phyloP scores from a whole-genome alignment of 2,113 vertebrate genomes.

The Orientallactaga bullata region DNA sequence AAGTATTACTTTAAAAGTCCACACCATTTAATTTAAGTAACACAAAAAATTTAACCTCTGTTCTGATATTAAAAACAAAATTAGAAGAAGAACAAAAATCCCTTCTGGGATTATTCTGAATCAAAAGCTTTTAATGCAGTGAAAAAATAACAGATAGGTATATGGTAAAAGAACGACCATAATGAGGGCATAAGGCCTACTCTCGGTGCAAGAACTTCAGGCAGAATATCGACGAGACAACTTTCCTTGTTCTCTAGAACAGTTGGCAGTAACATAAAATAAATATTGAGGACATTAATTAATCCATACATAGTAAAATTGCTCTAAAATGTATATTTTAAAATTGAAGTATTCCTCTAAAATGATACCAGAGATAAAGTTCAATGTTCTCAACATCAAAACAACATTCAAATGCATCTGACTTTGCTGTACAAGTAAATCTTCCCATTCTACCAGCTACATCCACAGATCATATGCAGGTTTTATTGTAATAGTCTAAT shows the following conservation, averaged over 20 bases:
- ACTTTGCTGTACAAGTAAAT: not conserved
- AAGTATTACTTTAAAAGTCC: not conserved
- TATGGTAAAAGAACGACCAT: not conserved
- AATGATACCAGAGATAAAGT: not conserved
- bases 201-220: not conserved
- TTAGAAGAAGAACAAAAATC: not conserved
- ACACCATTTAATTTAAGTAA: not conserved
- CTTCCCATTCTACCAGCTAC: not conserved
- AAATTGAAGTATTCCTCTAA: not conserved
- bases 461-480: not conserved
- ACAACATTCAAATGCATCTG: not conserved
- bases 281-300: constrained; percentile 47
- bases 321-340: not conserved
- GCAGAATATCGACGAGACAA: not conserved
- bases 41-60: not conserved
- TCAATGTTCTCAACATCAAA: constrained; percentile 25
- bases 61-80: not conserved
- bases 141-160: not conserved
- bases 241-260: not conserved
- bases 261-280: not conserved
- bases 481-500: constrained; percentile 18
- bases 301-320: constrained; percentile 12
- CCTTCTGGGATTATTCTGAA: constrained; percentile 2
- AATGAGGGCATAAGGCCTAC: accelerated
- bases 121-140: not conserved